Evolutionary conservation across 2,888 invertebrate genomes (phyloP), one percentile per base, ranked within the genome.

Genomic region (Acleris sparsana): DNA sequence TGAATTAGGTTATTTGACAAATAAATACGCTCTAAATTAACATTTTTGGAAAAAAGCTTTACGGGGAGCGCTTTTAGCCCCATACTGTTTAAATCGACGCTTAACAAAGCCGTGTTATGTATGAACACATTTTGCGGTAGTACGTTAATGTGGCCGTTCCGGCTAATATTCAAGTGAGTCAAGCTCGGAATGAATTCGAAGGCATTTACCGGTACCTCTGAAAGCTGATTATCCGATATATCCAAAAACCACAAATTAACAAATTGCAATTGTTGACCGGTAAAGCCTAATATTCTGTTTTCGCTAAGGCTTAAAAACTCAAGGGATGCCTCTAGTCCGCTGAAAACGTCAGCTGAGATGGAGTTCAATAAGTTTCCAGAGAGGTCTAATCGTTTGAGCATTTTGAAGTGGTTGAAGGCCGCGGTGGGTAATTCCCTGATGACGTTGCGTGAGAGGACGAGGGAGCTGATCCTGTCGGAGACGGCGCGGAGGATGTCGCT

Each of bases 371-470:
- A 94, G 80, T 97, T 97, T 29, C 97, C 96, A 25, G 96, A 96
- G 43, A 98, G 88, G 80, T 97, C 97, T 70, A 98, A 92, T 72
- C 94, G 94, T 69, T 93, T 90, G 56, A 97, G 89, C 70, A 94
- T 94, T 80, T 95, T 95, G 80, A 97, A 97, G 82, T 96, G 95
- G 76, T 95, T 95, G 80, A 98, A 97, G 1, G 97, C 95, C 25
- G 95, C 95, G 0, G 95, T 84, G 0, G 97, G 97, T 66, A 98
- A 92, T 89, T 98, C 97, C 58, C 97, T 94, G 46, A 98, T 96
- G 2, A 98, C 95, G 84, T 98, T 98, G 70, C 96, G 94, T 0
- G 97, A 95, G 39, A 98, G 89, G 0, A 96, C 95, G 62, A 98
- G 88, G 2, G 94, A 94, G n/a, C 94, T 95, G 0, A 96, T 94